Evolutionary conservation across 2,888 invertebrate genomes (phyloP).

Genomic region (Drosophila nr. perissopoda): DNA sequence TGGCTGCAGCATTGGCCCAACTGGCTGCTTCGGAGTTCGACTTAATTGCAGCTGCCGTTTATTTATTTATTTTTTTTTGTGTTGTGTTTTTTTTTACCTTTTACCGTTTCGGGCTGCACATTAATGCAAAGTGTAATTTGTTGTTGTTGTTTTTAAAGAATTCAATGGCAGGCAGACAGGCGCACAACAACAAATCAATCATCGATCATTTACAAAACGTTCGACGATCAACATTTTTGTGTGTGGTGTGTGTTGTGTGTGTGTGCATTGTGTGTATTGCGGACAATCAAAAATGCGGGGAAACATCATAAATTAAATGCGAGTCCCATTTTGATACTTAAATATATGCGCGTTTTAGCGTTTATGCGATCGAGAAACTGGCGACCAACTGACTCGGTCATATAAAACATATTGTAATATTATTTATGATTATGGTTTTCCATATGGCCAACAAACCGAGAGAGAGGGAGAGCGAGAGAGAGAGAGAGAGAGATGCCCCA

Average conservation of each 20-base stretch:
- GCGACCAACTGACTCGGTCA: conserved; percentile 25
- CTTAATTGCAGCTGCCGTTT: conserved; percentile 61
- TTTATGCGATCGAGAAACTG: conserved; percentile 5
- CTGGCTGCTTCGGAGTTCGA: conserved; percentile 16
- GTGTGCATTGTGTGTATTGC: conserved; percentile 25
- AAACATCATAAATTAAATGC: conserved; percentile 72
- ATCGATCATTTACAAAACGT: conserved; percentile 74
- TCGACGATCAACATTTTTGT: conserved; percentile 60
- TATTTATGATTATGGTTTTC: conserved; percentile 78
- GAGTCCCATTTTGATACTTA: conserved; percentile 42
- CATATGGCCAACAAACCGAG: conserved; percentile 32
- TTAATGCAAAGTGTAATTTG: conserved; percentile 56
- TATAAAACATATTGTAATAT: conserved; percentile 72
- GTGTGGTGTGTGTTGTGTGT: not conserved
- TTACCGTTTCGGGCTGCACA: conserved; percentile 52
- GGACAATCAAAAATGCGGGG: conserved; percentile 55
- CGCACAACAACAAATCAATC: conserved; percentile 69
- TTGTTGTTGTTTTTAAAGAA: conserved; percentile 11
- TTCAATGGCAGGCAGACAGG: conserved; percentile 25
- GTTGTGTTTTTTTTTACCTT: conserved; percentile 12
- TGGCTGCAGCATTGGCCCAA: conserved; percentile 6
- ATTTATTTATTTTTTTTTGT: not conserved
- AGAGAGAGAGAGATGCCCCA: conserved; percentile 11
- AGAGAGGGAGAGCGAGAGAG: not conserved
- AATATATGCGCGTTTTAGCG: conserved; percentile 50